These are phyloP conservation scores for Phaedon cochleariae DNA, from an alignment of 2,888 invertebrate genomes.

Conservation along the genomic window DNA sequence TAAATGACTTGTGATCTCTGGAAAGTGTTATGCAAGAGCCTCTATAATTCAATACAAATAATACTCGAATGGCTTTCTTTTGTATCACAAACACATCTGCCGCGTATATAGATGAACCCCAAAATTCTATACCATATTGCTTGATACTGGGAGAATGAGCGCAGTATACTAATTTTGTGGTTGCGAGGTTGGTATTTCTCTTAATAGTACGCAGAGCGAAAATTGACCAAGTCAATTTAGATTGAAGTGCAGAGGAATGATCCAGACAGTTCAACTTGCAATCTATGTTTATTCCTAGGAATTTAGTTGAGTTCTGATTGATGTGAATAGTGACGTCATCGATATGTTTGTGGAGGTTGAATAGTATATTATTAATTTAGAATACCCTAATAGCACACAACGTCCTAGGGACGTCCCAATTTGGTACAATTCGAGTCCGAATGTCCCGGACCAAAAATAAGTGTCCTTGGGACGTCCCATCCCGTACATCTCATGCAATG, in stretches of 20 bases:
- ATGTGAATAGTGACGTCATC: neutral
- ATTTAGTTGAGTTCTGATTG: slow-evolving; percentile 1
- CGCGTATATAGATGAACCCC: neutral
- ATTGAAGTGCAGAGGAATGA: neutral
- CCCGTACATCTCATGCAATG: too few relatives aligned
- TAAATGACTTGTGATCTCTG: neutral
- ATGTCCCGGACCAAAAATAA: too few relatives aligned
- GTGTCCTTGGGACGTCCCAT: too few relatives aligned
- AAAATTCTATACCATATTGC: neutral
- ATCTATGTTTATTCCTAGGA: neutral
- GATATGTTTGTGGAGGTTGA: neutral
- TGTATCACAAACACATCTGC: neutral
- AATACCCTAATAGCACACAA: neutral
- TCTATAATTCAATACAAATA: neutral
- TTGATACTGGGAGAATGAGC: neutral
- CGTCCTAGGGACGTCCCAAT: too few relatives aligned
- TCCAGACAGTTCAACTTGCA: neutral
- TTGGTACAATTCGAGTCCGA: too few relatives aligned
- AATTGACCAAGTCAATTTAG: neutral
- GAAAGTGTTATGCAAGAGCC: neutral
- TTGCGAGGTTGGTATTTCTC: neutral
- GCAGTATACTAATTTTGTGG: neutral
- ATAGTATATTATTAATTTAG: neutral
- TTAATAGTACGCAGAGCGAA: neutral
- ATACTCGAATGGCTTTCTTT: neutral